A percentile compares a stretch with the other conserved stretches of the same genome.
phyloP scores from a whole-genome alignment of 1,140 invertebrate genomes.

The Coelopa frigida region DNA sequence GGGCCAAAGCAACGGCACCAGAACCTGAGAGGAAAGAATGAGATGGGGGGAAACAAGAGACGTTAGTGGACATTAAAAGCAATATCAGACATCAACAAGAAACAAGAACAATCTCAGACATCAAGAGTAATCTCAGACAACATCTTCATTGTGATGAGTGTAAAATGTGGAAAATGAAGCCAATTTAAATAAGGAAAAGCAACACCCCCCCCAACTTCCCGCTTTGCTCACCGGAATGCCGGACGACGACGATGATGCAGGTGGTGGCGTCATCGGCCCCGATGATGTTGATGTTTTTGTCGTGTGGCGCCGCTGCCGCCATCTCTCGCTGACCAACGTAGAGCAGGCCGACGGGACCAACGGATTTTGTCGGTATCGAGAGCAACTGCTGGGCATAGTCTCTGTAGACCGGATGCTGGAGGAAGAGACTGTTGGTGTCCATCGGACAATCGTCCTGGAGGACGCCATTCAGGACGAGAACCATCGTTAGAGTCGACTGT shows the following conservation, averaged over 20 bases:
- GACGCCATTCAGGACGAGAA: conserved; percentile 78
- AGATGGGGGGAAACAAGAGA: conserved; percentile 8
- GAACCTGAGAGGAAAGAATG: conserved; percentile 56
- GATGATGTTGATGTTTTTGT: conserved; percentile 84
- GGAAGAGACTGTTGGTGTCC: conserved; percentile 69
- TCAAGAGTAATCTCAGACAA: conserved; percentile 6
- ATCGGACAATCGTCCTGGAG: conserved; percentile 75
- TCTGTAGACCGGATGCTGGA: conserved; percentile 74
- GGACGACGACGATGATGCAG: conserved; percentile 82
- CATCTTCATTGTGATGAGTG: conserved; percentile 2
- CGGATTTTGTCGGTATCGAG: conserved; percentile 53
- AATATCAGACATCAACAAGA: not conserved
- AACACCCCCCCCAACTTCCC: not conserved
- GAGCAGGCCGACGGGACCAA: conserved; percentile 75
- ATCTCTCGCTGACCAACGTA: conserved; percentile 87
- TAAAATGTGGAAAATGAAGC: conserved; percentile 15
- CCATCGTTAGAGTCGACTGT: too few relatives aligned
- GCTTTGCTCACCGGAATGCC: conserved; percentile 73
- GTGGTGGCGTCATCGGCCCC: conserved; percentile 92
- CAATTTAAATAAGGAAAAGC: conserved; percentile 19
- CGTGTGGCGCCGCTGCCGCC: conserved; percentile 81
- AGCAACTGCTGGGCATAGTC: conserved; percentile 73
- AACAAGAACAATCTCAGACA: not conserved
- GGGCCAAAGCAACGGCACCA: conserved; percentile 76
- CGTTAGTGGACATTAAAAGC: not conserved